phyloP scores from a whole-genome alignment of 2,797 vertebrate genomes.

The Hydrophis major region DNA sequence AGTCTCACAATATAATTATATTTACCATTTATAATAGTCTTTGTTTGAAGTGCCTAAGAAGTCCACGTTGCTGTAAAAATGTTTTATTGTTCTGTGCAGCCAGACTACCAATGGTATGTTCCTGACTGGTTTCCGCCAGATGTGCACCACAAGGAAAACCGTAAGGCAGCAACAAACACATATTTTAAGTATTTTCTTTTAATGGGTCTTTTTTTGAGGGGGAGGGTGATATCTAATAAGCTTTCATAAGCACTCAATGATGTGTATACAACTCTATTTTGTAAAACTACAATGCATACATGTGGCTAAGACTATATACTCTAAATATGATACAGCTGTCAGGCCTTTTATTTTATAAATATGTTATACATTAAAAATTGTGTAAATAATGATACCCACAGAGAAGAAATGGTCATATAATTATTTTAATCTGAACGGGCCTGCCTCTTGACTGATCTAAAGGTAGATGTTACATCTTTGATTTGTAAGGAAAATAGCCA shows the following conservation, averaged over 20 bases:
- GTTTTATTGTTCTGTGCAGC: slow-evolving; percentile 72
- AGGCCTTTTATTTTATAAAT: slow-evolving; percentile 30
- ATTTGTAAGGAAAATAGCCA: not conserved
- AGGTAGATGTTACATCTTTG: not conserved
- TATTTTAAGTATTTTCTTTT: slow-evolving; percentile 57
- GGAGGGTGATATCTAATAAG: slow-evolving; percentile 41
- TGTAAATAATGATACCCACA: slow-evolving; percentile 22
- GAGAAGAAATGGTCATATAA: slow-evolving; percentile 16
- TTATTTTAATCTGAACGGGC: not conserved
- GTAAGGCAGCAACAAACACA: slow-evolving; percentile 70
- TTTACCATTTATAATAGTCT: slow-evolving; percentile 53
- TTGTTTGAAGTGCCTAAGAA: slow-evolving; percentile 69
- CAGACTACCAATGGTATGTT: slow-evolving; percentile 71
- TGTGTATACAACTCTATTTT: slow-evolving; percentile 33
- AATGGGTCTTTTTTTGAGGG: slow-evolving; percentile 36
- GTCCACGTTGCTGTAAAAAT: slow-evolving; percentile 69
- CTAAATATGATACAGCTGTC: slow-evolving; percentile 19
- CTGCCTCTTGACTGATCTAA: not conserved
- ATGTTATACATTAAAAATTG: not conserved
- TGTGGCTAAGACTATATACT: slow-evolving; percentile 33
- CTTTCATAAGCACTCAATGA: slow-evolving; percentile 19
- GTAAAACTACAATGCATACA: not conserved
- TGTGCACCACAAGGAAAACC: slow-evolving; percentile 66
- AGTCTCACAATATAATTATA: slow-evolving; percentile 49
- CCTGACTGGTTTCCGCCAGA: slow-evolving; percentile 73